Evolutionary conservation across 2,113 vertebrate species (phyloP).

Genomic region (Crotalus tigris): DNA sequence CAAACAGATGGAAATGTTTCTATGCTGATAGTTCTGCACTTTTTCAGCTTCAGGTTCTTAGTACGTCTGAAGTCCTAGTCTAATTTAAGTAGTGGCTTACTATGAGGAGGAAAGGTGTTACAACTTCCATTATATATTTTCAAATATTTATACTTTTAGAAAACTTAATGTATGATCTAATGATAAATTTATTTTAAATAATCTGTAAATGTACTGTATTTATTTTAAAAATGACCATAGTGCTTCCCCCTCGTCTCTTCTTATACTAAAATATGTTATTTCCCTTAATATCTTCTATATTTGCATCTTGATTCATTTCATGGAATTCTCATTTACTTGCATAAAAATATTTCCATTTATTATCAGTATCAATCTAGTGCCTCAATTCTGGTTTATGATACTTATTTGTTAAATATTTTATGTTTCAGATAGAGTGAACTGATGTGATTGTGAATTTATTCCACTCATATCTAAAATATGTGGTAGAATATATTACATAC

Average conservation of each 20-base stretch:
- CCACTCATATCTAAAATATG: neutral
- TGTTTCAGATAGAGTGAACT: neutral
- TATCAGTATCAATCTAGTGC: neutral
- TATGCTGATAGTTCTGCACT: neutral
- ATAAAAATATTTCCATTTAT: neutral
- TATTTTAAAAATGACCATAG: neutral
- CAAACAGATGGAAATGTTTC: neutral
- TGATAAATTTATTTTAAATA: neutral
- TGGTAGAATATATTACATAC: neutral
- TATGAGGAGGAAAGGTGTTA: neutral
- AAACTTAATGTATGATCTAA: neutral
- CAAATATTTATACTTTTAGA: neutral
- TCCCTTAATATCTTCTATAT: neutral
- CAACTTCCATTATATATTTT: neutral
- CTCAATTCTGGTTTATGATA: rapidly evolving
- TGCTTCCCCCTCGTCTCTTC: neutral
- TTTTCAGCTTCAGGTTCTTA: neutral
- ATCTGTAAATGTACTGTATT: neutral
- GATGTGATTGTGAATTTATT: neutral
- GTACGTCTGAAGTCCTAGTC: neutral
- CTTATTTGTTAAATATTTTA: neutral
- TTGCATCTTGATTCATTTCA: neutral
- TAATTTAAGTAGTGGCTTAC: neutral
- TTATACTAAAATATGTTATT: neutral
- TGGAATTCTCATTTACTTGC: neutral